A percentile compares a stretch with the other conserved stretches of the same genome.
These are phyloP conservation scores for Cyprinodon diabolis DNA, from an alignment of 2,797 vertebrate species.

Conservation along the genomic window DNA sequence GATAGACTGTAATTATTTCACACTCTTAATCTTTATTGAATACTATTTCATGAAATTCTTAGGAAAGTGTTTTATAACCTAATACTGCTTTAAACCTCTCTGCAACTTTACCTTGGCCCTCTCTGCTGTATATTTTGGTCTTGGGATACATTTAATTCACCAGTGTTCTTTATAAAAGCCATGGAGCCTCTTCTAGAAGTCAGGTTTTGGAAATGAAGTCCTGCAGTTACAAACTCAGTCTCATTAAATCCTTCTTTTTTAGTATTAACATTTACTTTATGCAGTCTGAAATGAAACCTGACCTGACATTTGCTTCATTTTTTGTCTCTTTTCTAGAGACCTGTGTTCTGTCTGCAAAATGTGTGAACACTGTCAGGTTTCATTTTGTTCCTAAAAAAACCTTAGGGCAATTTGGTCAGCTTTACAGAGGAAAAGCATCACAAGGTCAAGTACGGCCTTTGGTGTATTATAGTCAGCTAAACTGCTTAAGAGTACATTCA, in stretches of 20 bases:
- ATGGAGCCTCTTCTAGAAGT: not conserved
- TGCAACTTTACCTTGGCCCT: not conserved
- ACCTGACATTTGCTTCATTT: constrained; percentile 12
- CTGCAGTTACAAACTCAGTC: not conserved
- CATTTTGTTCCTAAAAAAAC: constrained; percentile 16
- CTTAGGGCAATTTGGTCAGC: constrained; percentile 24
- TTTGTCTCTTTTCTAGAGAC: constrained; percentile 10
- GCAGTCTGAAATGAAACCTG: not conserved
- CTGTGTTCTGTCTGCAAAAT: constrained; percentile 21
- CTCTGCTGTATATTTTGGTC: not conserved
- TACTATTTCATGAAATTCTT: not conserved
- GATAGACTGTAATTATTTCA: not conserved
- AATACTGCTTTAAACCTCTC: not conserved
- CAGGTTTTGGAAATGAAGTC: not conserved
- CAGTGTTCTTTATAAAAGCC: no score
- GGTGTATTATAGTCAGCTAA: constrained; percentile 45
- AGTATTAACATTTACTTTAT: not conserved
- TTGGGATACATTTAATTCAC: no score
- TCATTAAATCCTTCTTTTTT: not conserved
- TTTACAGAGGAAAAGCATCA: constrained; percentile 33
- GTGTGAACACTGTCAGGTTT: constrained; percentile 27
- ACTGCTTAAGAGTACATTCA: constrained; percentile 34
- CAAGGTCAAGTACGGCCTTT: constrained; percentile 51
- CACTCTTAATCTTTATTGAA: not conserved
- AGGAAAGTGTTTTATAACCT: not conserved